Evolutionary conservation across 1,140 invertebrate genomes (phyloP).

Genomic region (Yoshiicerus persimilis): DNA sequence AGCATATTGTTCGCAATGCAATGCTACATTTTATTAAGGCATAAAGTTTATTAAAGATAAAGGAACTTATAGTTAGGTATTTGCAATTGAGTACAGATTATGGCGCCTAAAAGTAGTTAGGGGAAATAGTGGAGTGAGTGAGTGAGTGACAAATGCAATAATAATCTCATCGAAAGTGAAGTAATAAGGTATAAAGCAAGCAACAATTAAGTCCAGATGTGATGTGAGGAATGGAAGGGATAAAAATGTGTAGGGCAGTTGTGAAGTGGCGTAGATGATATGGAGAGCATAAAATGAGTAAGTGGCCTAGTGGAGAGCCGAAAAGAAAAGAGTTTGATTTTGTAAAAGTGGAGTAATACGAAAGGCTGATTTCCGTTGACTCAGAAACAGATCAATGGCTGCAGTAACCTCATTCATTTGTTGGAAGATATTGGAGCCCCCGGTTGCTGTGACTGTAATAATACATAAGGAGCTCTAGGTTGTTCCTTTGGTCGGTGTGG

Average conservation of each 20-base stretch:
- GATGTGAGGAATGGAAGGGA: background rate
- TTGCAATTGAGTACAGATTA: no score
- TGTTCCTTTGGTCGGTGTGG: slow-evolving; percentile 2
- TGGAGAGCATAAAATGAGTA: background rate
- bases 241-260: background rate
- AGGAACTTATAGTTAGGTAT: no score
- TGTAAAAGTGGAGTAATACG: slow-evolving; percentile 5
- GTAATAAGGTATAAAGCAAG: background rate
- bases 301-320: background rate
- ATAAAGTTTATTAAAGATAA: no score
- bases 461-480: background rate
- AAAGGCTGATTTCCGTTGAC: slow-evolving; percentile 15
- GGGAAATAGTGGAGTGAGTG: no score
- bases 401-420: slow-evolving; percentile 16
- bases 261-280: background rate
- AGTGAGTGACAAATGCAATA: no score
- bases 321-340: background rate
- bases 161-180: background rate
- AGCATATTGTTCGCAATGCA: no score
- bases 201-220: background rate
- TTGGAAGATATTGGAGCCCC: background rate
- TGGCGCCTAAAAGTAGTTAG: no score
- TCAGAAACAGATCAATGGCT: slow-evolving; percentile 13
- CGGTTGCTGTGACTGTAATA: background rate
- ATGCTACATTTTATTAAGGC: no score